These are phyloP conservation scores for Macropus fuliginosus DNA, from an alignment of 2,797 vertebrate genomes.

Conservation along the genomic window DNA sequence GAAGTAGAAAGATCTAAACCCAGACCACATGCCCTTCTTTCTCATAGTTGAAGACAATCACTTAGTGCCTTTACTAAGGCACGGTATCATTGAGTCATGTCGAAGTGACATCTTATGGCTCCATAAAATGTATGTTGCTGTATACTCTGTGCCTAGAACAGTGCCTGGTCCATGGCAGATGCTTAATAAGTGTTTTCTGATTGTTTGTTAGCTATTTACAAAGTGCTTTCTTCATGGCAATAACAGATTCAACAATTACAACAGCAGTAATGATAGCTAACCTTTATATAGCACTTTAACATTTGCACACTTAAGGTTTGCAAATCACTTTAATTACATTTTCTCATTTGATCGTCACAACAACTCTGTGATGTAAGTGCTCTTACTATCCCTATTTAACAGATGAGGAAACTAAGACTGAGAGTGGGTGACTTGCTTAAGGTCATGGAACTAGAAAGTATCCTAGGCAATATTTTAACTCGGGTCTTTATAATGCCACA, in stretches of 20 bases:
- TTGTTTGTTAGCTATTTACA: neutral
- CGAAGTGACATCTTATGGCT: neutral
- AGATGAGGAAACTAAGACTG: neutral
- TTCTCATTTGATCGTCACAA: neutral
- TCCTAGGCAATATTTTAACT: neutral
- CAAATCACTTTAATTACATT: neutral
- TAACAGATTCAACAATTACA: neutral
- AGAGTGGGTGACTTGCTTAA: neutral
- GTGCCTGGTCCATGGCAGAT: neutral
- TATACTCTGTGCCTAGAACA: neutral
- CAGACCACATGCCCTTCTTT: neutral
- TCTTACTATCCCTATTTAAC: neutral
- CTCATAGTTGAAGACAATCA: neutral
- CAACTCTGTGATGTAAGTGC: neutral
- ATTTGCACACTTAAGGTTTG: neutral
- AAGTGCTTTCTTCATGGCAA: neutral
- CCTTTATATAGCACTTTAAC: neutral
- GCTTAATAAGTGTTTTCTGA: neutral
- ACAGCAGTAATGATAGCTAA: neutral
- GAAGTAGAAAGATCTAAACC: neutral
- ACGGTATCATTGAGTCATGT: neutral
- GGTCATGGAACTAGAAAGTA: neutral
- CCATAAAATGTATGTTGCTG: neutral
- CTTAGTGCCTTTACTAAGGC: neutral
- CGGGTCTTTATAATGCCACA: neutral